Base-by-base conservation (phyloP, 2,797 vertebrate species). In the Clarias platycephalus region DNA sequence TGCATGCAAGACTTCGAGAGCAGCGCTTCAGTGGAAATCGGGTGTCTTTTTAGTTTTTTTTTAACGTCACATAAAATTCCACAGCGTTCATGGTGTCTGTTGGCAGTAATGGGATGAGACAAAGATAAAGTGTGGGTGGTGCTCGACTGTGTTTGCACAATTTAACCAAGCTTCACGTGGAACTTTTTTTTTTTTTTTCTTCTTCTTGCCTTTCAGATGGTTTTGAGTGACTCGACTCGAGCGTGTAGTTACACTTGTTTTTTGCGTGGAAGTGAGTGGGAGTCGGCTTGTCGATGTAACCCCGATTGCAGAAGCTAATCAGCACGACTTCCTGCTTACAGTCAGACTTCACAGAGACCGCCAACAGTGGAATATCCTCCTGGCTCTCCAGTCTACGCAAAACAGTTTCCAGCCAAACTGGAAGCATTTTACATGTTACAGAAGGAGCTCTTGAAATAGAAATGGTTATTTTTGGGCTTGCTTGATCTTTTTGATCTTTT, bases 291-390 rank as follows among this genome's bases (percentile, higher is more conserved):
- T 82, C 86, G 84, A 85, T 24, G 31, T 76, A 75, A 84, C 81
- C 62, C 62, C 75, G 81, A 86, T 83, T 74, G 58, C 67, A 40
- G 66, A 85, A 86, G 70, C 82, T 83, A 86, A 88, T 88, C 89
- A 75, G 55, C 70, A 12, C 20, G 16, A 63, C 86, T 86, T 85
- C 82, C 83, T 82, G 62, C 77, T 70, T 55, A 72, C 81, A 85
- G 83, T 84, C 83, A 86, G 80, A 77, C 83, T 83, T 85, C 81
- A 86, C 40, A 74, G 26, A 84, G 80, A 44, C 62, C 40, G 53
- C 76, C 58, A 44, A 53, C 77, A 26, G 77, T 66, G 81, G 63
- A 82, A 86, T 68, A 83, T 85, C 81, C 83, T 83, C 86, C 72
- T 49, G 63, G 83, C 81, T 87, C 66, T 77, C 75, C 75, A 77